phyloP scores from a whole-genome alignment of 2,888 invertebrate genomes.

The Drosophila parthenogenetica region DNA sequence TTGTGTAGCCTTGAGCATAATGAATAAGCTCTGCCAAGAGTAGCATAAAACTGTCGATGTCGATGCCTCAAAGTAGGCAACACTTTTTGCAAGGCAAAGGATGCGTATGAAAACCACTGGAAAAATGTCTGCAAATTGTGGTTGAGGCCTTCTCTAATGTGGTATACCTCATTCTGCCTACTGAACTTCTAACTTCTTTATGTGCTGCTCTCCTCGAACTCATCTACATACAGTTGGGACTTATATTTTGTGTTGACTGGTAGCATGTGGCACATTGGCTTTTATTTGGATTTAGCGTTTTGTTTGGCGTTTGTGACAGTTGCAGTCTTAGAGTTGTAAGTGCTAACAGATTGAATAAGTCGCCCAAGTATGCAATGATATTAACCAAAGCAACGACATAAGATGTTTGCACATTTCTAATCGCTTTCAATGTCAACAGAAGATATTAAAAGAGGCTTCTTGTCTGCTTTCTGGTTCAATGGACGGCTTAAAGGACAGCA shows the following conservation, averaged over 20 bases:
- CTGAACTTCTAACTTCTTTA: slow-evolving; percentile 5
- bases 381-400: slow-evolving; percentile 13
- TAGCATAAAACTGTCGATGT: slow-evolving; percentile 40
- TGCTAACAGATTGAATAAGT: background rate
- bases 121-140: background rate
- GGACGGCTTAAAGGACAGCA: background rate
- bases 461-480: slow-evolving; percentile 13
- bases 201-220: slow-evolving; percentile 38
- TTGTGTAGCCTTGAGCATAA: slow-evolving; percentile 47
- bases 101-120: background rate
- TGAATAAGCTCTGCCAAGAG: slow-evolving; percentile 60
- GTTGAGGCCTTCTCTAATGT: slow-evolving; percentile 11
- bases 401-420: slow-evolving; percentile 13
- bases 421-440: slow-evolving; percentile 7
- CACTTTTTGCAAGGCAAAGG: slow-evolving; percentile 2
- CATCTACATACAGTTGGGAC: background rate
- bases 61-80: slow-evolving; percentile 24
- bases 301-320: background rate
- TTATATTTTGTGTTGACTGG: slow-evolving; percentile 3
- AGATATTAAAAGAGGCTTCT: slow-evolving; percentile 5
- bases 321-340: background rate
- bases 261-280: slow-evolving; percentile 58
- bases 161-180: slow-evolving; percentile 20
- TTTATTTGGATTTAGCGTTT: slow-evolving; percentile 24
- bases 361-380: slow-evolving; percentile 1